Conservation (phyloP, 2,888 invertebrate genomes). For the Chrysomela aeneicollis region DNA sequence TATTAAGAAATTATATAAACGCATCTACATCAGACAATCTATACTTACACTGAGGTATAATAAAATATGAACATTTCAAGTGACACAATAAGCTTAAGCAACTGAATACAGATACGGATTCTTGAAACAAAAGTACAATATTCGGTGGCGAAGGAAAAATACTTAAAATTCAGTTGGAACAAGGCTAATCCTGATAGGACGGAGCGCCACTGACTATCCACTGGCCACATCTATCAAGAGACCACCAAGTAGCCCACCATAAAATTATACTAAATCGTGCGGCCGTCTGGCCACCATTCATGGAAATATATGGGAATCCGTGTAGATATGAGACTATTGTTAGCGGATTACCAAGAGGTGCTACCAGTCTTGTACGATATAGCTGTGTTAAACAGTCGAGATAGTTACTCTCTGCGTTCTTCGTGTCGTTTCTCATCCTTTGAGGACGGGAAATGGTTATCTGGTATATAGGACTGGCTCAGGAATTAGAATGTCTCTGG, state of each 20-base stretch:
- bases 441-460: conserved; percentile 20
- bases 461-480: conserved; percentile 9
- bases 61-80: too few relatives aligned
- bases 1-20: too few relatives aligned
- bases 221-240: conserved; percentile 55
- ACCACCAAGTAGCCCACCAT: conserved; percentile 61
- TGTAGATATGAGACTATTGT: conserved; percentile 60
- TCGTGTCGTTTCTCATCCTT: conserved; percentile 35
- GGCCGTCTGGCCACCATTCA: conserved; percentile 57
- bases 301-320: conserved; percentile 59
- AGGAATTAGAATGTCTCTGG: conserved; percentile 29
- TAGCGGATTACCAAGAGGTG: conserved; percentile 58
- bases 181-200: too few relatives aligned
- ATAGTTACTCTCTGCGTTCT: conserved; percentile 25
- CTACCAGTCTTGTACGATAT: conserved; percentile 57
- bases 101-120: too few relatives aligned
- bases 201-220: conserved; percentile 55
- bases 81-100: too few relatives aligned
- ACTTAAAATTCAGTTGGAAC: too few relatives aligned
- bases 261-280: conserved; percentile 62
- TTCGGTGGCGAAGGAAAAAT: too few relatives aligned
- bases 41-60: too few relatives aligned
- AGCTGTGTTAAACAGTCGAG: conserved; percentile 39
- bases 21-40: too few relatives aligned
- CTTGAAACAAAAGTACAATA: too few relatives aligned